Base-by-base conservation (phyloP, 2,113 vertebrate genomes). In the Zosterops borbonicus region DNA sequence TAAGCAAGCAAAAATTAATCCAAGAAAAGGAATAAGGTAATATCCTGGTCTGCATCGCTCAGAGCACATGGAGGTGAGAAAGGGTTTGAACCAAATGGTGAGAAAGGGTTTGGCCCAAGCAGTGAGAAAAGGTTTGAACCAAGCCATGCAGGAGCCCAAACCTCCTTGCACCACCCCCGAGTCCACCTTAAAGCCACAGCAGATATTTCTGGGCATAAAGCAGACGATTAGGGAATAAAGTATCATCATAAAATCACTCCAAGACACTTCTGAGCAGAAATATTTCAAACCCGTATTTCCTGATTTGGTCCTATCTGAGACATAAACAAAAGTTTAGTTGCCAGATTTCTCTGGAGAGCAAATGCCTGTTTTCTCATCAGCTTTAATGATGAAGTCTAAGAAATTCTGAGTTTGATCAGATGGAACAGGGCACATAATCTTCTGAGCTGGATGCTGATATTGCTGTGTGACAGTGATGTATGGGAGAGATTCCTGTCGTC, bases 11-110 rank as follows among this genome's bases (percentile, higher is more conserved):
- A 46, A 64, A 23, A 14, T 10, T 9, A 53, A 39, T 28, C 14
- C 41, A 73, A 23, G 9, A 33, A 23, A 64, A 74, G 59, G 49
- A 55, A 28, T 33, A 23, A 15, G 28, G 41, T 7, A 17, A 39
- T 0, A 1, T 6, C 22, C 27, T 0, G 0, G 6, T 24, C 31
- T 0, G 2, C 1, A 0, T 9, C 1, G 0, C 35, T 20, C 1
- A 1, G 20, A 35, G 29, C 9, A 3, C 35, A 11, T 11, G 0
- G 9, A 49, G 44, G 35, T 1, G 5, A 71, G 25, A 53, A 52
- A 20, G 17, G 37, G 18, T 21, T 68, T 47, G 64, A 68, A 11
- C 14, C 18, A 27, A 27, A 4, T 11, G 33, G 52, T 1, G 4
- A 59, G 29, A 50, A 41, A 18, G 37, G 37, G 18, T 21, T 68